Base-by-base conservation (phyloP, 2,797 vertebrate genomes). In the Podargus strigoides region DNA sequence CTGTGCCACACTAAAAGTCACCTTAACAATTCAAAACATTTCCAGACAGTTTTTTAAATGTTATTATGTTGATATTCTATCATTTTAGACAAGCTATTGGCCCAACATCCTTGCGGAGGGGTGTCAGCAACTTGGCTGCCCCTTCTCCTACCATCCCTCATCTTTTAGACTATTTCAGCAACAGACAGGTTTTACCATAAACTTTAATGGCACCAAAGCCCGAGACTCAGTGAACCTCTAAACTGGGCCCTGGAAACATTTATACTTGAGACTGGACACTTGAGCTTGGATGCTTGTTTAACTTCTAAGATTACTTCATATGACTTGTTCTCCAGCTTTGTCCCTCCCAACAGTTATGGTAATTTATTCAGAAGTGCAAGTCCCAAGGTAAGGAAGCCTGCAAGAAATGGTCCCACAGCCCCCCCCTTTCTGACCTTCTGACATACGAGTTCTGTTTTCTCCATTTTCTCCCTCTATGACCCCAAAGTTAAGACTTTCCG, bases 31-130 rank as follows among this genome's bases (percentile, higher is more conserved):
- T n/a, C n/a, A n/a, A n/a, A n/a, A n/a, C n/a, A n/a, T 72, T 59
- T 49, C 6, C 3, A 41, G 3, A 28, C 30, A 64, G n/a, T 13
- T 21, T 34, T 76, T 58, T 3, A 50, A 49, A 49, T 20, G 12
- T n/a, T 41, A 30, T 36, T 23, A 22, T 16, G 32, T 19, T 47
- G 59, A 49, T 47, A 22, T 30, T 64, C 22, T 37, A 12, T 30
- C 20, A 36, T 82, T 72, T 53, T 70, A 47, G 50, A 47, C 39
- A 58, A 47, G 12, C 15, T 82, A 12, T 41, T 82, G 50, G 10
- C 26, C 13, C 34, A 50, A 11, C 6, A 14, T 41, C 8, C 8
- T 52, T 5, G 3, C 1, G 1, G 11, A 41, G 10, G 4, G 5
- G 12, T 14, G 3, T 28, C 23, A 53, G 7, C 2, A 68, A 2